phyloP scores from a whole-genome alignment of 2,113 vertebrate species.

The Limnothrissa miodon region DNA sequence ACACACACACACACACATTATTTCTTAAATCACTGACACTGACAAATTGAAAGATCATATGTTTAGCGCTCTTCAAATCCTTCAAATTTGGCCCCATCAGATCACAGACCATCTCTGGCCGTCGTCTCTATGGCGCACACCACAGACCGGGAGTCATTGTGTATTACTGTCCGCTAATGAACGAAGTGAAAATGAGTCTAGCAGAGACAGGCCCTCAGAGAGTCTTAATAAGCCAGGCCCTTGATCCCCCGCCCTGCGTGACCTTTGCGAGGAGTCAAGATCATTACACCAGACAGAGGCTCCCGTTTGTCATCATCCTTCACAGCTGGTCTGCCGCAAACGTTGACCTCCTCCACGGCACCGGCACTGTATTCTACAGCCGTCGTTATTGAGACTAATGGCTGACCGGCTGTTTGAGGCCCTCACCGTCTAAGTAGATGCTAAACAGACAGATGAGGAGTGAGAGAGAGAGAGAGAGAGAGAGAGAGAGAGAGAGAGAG shows the following conservation, averaged over 20 bases:
- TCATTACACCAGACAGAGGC: constrained; percentile 7
- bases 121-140: neutral
- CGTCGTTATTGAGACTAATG: neutral
- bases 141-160: neutral
- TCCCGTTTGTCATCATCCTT: neutral
- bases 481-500: neutral
- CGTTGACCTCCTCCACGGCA: neutral
- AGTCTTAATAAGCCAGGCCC: neutral
- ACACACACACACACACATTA: no score
- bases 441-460: neutral
- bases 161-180: neutral
- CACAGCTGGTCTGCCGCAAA: neutral
- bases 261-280: neutral
- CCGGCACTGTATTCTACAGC: neutral
- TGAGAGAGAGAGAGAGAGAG: no score
- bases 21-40: neutral
- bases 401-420: neutral
- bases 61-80: neutral
- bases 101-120: neutral
- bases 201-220: neutral
- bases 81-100: neutral
- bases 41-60: neutral
- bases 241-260: neutral
- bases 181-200: neutral
- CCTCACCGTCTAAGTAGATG: neutral